Conservation (phyloP, 1,140 invertebrate species). For the Philaenus spumarius region DNA sequence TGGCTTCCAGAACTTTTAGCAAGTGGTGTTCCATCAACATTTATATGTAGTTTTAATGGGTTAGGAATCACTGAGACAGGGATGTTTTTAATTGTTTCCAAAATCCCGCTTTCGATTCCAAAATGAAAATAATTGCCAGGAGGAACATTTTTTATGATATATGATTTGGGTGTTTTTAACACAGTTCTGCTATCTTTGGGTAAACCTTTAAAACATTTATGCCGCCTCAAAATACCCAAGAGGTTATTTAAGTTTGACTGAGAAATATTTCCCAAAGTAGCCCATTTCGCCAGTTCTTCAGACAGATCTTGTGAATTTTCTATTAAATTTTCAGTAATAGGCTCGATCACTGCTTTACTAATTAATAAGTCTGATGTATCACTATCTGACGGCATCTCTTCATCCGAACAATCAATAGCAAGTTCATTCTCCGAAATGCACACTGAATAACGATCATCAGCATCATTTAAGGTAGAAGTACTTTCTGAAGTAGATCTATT, state of each 20-base stretch:
- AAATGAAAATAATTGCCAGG: too few species aligned
- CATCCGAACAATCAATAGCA: neutral
- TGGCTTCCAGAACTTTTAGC: too few species aligned
- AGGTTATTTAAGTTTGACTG: neutral
- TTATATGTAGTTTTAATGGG: too few species aligned
- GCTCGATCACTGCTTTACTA: neutral
- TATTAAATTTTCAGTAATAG: neutral
- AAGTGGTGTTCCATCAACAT: too few species aligned
- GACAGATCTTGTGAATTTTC: neutral
- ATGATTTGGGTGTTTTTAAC: too few species aligned
- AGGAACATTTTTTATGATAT: too few species aligned
- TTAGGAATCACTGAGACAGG: too few species aligned
- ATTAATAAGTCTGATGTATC: neutral
- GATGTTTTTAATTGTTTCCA: too few species aligned
- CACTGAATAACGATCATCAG: neutral
- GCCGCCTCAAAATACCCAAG: neutral
- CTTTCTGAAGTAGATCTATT: neutral
- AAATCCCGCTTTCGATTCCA: too few species aligned
- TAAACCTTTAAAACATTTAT: too few species aligned
- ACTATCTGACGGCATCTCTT: neutral
- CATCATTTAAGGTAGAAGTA: neutral
- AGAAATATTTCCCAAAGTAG: neutral
- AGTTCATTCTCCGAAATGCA: neutral
- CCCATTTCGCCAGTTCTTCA: neutral
- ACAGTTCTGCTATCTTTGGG: too few species aligned